Base-by-base conservation (phyloP, 1,140 invertebrate genomes). In the Cepaea nemoralis region DNA sequence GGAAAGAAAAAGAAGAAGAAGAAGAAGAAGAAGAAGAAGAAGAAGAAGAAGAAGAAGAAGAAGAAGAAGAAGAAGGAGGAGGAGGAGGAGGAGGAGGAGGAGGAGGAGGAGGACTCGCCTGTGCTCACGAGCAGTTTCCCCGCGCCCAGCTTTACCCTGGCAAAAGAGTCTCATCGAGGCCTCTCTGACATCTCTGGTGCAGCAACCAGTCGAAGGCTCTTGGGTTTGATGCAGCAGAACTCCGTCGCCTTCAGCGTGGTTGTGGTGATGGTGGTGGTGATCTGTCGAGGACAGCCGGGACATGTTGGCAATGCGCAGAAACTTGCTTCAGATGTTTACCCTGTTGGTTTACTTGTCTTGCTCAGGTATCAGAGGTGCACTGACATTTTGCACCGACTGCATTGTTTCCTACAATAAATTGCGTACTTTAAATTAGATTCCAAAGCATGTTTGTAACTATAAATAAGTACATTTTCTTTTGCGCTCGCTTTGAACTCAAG, bases 11-110 rank as follows among this genome's bases (percentile, higher is more conserved):
- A 37, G 33, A 50, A 59, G 48, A 63, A 37, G 39, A 50, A 33
- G 1, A 33, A 0, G 37, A 31, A 50, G n/a, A 50, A 77, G 37
- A 33, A n/a, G 59, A 33, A 59, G 48, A 6, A 55, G 22, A 50
- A 24, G 75, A 39, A 39, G 24, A 50, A 77, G 33, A 24, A 24
- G 33, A 40, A 75, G 39, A 33, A 27, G 33, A 40, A 45, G 33
- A 33, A 33, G 33, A 40, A 75, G 12, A 39, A 40, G 33, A 40
- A 73, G 70, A 50, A 5, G 48, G 39, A 75, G 73, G 33, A 48
- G 48, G 73, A 75, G 73, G 39, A 48, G 63, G 24, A 67, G 33
- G 24, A 75, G 73, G 33, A 45, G 42, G 19, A 45, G 42, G 42
- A 45, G 42, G 19, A 45, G 42, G 19, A 45, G 42, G 42, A 45